Evolutionary conservation across 2,888 invertebrate genomes (phyloP), one percentile per base, ranked within the genome.

Genomic region (Melipona bicolor): DNA sequence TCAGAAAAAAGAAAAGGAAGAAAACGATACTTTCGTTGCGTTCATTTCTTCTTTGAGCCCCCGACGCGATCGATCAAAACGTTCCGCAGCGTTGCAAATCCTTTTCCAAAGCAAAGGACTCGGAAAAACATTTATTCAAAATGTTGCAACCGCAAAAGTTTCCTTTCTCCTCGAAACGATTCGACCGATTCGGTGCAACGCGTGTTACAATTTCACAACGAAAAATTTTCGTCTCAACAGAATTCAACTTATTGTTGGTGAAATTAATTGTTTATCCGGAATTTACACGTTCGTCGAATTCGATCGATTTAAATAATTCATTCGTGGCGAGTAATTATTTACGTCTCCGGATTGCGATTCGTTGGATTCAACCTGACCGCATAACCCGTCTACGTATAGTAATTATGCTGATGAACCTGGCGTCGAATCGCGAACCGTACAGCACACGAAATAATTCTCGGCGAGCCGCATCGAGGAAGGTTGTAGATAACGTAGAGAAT

Each of bases 241-340:
- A 36, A 0, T 0, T 36, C 9, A 9, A 43, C 11, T 43, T 43
- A 9, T 9, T 9, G 9, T 43, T 11, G 2, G 43, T 43, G 43
- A 43, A 43, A 43, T 73, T 76, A 21, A 36, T 32, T 21, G 32
- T 54, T 54, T 52, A 43, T 54, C 61, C 61, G 54, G 21, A 59
- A 36, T 70, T 73, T 52, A 21, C 64, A 64, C 65, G 61, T 49
- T 50, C 32, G 73, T 54, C 50, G 36, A 36, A 36, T 9, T 9
- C 49, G 67, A 73, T 52, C 52, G 49, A 81, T 75, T 85, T 77
- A 85, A 85, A 85, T 78, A 75, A 84, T 79, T 85, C 68, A 56
- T 71, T 76, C 36, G 56, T 36, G 27, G 73, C 64, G 43, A n/a
- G 59, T 77, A 77, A 84, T 84, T 83, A 83, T 69, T 70, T 77